Conservation (phyloP, 2,113 vertebrate genomes). For the Pelecanoides urinatrix region DNA sequence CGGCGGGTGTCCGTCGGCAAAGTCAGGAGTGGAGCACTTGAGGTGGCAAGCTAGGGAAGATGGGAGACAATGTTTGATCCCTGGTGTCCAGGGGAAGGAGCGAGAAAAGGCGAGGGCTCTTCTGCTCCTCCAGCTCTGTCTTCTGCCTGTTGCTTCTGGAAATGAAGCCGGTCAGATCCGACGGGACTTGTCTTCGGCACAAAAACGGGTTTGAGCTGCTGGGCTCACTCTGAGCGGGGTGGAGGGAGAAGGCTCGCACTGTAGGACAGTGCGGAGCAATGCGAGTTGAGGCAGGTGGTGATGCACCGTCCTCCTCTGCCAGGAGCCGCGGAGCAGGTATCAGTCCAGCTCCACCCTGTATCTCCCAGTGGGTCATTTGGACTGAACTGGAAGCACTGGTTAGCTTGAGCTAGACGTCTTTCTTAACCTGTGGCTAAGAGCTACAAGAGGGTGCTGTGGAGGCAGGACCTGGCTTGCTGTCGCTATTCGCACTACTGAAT, state of each 20-base stretch:
- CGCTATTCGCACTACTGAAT: fast-evolving
- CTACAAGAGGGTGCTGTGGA: background rate
- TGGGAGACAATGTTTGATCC: background rate
- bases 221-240: background rate
- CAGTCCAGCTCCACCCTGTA: background rate
- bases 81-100: background rate
- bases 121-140: background rate
- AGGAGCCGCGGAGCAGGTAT: background rate
- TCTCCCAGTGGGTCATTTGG: background rate
- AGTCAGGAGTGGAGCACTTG: background rate
- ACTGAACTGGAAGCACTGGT: background rate
- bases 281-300: background rate
- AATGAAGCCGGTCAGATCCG: background rate
- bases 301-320: background rate
- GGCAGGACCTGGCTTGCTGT: background rate
- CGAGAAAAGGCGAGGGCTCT: background rate
- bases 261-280: background rate
- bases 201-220: background rate
- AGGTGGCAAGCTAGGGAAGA: background rate
- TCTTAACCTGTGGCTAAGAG: background rate
- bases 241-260: background rate
- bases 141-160: background rate
- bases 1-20: fast-evolving
- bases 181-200: background rate
- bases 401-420: background rate